Conservation (phyloP, 2,888 invertebrate genomes). For the Eupithecia abbreviata region DNA sequence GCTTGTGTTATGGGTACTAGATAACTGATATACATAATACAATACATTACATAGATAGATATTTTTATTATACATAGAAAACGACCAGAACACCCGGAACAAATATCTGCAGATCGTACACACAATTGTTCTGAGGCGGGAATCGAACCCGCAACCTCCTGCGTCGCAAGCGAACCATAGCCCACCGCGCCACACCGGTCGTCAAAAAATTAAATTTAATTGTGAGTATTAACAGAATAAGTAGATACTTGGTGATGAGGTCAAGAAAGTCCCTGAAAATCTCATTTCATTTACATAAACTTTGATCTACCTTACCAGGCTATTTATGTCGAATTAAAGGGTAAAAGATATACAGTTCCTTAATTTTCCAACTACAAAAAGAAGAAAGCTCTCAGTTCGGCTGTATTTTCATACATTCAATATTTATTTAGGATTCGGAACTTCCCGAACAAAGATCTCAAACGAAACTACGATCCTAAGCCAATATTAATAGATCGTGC, state of each 20-base stretch:
- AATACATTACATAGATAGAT: too few species aligned
- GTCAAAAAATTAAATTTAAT: too few species aligned
- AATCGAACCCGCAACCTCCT: too few species aligned
- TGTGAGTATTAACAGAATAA: neutral
- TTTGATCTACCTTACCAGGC: neutral
- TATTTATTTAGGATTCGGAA: constrained; percentile 1
- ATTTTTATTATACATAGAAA: too few species aligned
- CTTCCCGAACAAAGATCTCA: neutral
- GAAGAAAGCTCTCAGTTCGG: neutral
- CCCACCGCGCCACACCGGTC: too few species aligned
- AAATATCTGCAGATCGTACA: too few species aligned
- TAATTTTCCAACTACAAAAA: neutral
- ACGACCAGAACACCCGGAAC: too few species aligned
- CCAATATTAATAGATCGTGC: constrained; percentile 22
- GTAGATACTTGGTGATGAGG: neutral
- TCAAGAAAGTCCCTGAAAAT: neutral
- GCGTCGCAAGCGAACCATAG: too few species aligned
- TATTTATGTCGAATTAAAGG: too few species aligned
- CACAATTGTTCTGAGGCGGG: too few species aligned
- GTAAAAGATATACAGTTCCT: neutral
- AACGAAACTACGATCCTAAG: constrained; percentile 1
- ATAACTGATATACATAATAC: too few species aligned
- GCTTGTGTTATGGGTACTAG: too few species aligned
- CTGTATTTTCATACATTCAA: neutral
- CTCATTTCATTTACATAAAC: neutral